Evolutionary conservation across 2,113 vertebrate genomes (phyloP).

Genomic region (Morone chrysops): DNA sequence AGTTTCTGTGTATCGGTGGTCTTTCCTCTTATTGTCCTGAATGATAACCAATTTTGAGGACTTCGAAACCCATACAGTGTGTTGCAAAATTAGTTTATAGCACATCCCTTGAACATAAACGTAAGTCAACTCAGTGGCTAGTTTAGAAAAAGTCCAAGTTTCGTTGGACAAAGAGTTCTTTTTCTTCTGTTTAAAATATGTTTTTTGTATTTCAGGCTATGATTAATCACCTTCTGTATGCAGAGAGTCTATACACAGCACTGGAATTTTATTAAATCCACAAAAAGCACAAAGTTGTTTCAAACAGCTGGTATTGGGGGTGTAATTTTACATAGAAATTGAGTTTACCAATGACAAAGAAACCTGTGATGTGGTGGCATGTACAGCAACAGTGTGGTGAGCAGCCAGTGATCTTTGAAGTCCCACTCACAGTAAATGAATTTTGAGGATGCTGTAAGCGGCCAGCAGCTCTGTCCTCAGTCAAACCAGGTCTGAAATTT

Average conservation of each 20-base stretch:
- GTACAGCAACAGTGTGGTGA: neutral
- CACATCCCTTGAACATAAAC: neutral
- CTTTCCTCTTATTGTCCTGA: neutral
- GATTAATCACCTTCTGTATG: conserved; percentile 11
- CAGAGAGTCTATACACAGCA: conserved; percentile 17
- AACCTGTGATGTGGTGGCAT: conserved; percentile 30
- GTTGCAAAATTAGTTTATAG: neutral
- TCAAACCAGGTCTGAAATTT: conserved; percentile 25
- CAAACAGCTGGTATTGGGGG: conserved; percentile 14
- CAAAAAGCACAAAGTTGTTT: conserved; percentile 7
- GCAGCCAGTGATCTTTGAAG: conserved; percentile 46
- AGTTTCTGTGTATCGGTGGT: neutral
- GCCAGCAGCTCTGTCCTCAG: neutral
- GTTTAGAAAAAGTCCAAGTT: neutral
- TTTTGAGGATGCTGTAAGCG: conserved; percentile 13
- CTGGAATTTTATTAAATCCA: conserved; percentile 15
- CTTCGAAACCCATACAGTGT: neutral
- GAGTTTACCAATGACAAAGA: conserved; percentile 29
- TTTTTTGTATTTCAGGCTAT: conserved; percentile 6
- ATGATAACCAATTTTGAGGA: conserved; percentile 6
- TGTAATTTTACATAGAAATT: conserved; percentile 42
- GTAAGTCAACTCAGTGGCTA: neutral
- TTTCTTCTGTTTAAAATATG: conserved; percentile 3
- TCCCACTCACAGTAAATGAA: conserved; percentile 22
- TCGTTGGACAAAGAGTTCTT: neutral